Conservation (phyloP, 2,797 vertebrate genomes). For the Varecia variegata region DNA sequence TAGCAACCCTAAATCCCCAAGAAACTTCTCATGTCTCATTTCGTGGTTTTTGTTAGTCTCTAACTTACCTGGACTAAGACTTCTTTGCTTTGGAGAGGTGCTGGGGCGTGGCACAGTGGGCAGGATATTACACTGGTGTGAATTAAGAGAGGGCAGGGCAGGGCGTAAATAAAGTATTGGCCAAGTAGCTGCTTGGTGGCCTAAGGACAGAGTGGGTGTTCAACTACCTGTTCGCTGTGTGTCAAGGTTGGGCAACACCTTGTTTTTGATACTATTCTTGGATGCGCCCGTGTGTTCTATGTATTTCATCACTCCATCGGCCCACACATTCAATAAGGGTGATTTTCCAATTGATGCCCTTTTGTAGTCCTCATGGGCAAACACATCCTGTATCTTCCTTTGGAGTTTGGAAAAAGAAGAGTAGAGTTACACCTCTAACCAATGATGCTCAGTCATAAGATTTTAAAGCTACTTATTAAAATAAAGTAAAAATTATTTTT, state of each 20-base stretch:
- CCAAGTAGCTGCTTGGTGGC: slow-evolving; percentile 56
- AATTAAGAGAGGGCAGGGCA: slow-evolving; percentile 34
- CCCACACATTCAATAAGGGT: background rate
- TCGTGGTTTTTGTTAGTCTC: background rate
- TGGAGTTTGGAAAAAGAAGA: background rate
- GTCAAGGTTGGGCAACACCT: slow-evolving; percentile 44
- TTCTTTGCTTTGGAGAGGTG: slow-evolving; percentile 22
- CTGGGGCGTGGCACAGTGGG: slow-evolving; percentile 15
- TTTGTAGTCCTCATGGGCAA: background rate
- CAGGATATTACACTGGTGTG: slow-evolving; percentile 47
- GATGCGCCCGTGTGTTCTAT: background rate
- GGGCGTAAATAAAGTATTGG: slow-evolving; percentile 39
- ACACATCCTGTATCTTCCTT: background rate
- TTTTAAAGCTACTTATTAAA: background rate
- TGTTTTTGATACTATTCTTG: slow-evolving; percentile 75
- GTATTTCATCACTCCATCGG: slow-evolving; percentile 16
- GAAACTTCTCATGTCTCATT: background rate
- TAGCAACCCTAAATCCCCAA: background rate
- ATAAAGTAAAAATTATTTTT: background rate
- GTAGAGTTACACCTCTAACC: background rate
- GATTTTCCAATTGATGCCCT: background rate
- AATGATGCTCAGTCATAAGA: background rate
- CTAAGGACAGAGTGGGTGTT: slow-evolving; percentile 67
- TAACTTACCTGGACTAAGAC: background rate
- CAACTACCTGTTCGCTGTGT: slow-evolving; percentile 17